phyloP scores from a whole-genome alignment of 2,888 invertebrate species.

The Orchesella flavescens region DNA sequence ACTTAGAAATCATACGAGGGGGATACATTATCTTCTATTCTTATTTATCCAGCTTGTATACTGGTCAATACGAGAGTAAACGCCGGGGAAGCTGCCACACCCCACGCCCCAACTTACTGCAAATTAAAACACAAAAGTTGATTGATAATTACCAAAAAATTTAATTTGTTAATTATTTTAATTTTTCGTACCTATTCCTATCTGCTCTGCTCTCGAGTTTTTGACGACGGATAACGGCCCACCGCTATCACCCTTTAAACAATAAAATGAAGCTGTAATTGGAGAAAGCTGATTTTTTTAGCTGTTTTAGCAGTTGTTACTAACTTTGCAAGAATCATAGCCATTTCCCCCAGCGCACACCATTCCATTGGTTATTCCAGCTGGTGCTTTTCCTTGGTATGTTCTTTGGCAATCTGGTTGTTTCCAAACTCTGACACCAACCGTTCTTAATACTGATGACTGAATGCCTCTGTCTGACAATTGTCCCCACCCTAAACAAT shows the following conservation, averaged over 20 bases:
- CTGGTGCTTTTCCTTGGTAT: slow-evolving; percentile 57
- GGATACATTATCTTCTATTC: slow-evolving; percentile 75
- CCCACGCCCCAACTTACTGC: too few species aligned
- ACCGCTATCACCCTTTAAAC: slow-evolving; percentile 77
- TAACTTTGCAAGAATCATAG: slow-evolving; percentile 87
- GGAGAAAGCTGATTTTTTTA: too few species aligned
- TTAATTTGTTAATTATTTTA: neutral
- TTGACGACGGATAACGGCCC: neutral
- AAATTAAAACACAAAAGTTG: too few species aligned
- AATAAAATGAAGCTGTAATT: too few species aligned
- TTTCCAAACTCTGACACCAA: slow-evolving; percentile 55
- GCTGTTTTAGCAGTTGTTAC: too few species aligned
- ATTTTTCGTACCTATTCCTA: slow-evolving; percentile 55
- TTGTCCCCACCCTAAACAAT: slow-evolving; percentile 73
- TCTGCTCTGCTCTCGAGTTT: slow-evolving; percentile 15
- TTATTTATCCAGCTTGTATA: slow-evolving; percentile 89
- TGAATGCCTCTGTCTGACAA: slow-evolving; percentile 47
- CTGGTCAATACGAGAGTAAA: slow-evolving; percentile 87
- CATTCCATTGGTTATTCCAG: slow-evolving; percentile 79
- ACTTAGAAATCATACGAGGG: neutral
- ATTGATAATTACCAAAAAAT: too few species aligned
- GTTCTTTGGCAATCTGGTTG: slow-evolving; percentile 51
- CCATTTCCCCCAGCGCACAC: slow-evolving; percentile 87
- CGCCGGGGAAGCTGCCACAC: slow-evolving; percentile 90
- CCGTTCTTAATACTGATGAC: slow-evolving; percentile 54